These are phyloP conservation scores for Caenorhabditis sp. DNA, from an alignment of 2,888 invertebrate genomes.

Conservation along the genomic window DNA sequence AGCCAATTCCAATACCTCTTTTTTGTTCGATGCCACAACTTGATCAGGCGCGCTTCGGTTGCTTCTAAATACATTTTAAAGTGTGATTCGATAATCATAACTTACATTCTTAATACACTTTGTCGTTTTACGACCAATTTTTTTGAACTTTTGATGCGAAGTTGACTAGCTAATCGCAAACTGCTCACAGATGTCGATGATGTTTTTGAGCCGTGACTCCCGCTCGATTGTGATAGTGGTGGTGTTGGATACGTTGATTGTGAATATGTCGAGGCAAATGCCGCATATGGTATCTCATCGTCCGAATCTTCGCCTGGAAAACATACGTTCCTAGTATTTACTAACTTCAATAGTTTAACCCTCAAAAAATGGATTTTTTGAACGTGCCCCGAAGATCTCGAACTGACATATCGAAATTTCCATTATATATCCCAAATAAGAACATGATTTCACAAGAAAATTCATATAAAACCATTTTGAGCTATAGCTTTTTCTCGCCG, in stretches of 20 bases:
- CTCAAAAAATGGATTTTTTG: no score
- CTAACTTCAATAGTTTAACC: no score
- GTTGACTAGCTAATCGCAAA: conserved; percentile 13
- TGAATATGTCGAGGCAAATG: not conserved
- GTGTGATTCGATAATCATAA: not conserved
- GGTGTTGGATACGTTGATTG: not conserved
- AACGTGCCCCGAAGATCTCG: no score
- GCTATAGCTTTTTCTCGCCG: no score
- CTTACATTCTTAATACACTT: not conserved
- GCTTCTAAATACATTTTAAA: not conserved
- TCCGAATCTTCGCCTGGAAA: conserved; percentile 13
- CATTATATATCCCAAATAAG: no score
- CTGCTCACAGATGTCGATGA: conserved; percentile 16
- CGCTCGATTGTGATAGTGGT: not conserved
- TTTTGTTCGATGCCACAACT: not conserved
- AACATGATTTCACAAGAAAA: no score
- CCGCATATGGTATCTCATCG: conserved; percentile 13
- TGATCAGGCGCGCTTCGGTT: no score
- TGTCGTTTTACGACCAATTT: not conserved
- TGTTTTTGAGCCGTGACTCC: not conserved
- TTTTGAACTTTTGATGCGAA: conserved; percentile 10
- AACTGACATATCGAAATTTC: no score
- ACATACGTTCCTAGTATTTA: not conserved
- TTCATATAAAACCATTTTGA: no score
- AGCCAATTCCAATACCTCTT: conserved; percentile 20